These are phyloP conservation scores for Venusia cambrica DNA, from an alignment of 2,888 invertebrate genomes.

Conservation along the genomic window DNA sequence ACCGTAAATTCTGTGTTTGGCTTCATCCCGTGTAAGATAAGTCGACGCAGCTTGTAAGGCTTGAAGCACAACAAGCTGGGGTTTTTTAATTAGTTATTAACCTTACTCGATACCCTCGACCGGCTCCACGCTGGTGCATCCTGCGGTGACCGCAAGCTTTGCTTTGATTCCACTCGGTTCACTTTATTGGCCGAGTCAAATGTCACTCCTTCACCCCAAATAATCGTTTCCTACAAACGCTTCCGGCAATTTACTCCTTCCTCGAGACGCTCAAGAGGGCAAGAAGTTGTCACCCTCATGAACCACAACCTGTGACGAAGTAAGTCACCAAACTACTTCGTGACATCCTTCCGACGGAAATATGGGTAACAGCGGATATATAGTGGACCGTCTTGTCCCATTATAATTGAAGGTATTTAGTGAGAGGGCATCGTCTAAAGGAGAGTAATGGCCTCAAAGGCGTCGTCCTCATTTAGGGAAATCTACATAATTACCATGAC, in stretches of 20 bases:
- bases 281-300: conserved; percentile 61
- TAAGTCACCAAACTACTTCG: conserved; percentile 54
- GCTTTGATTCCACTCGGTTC: conserved; percentile 66
- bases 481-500: conserved; percentile 32
- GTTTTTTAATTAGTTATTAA: conserved; percentile 31
- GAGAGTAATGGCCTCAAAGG: conserved; percentile 30
- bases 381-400: conserved; percentile 36
- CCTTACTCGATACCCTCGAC: conserved; percentile 32
- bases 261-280: conserved; percentile 59
- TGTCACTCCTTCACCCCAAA: conserved; percentile 72
- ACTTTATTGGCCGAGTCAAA: conserved; percentile 74
- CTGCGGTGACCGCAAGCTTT: conserved; percentile 63
- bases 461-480: conserved; percentile 31
- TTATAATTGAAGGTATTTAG: conserved; percentile 40
- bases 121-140: conserved; percentile 54
- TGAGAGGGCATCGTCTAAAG: conserved; percentile 33
- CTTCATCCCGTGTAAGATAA: too few relatives aligned
- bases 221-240: conserved; percentile 63
- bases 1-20: too few relatives aligned
- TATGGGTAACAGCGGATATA: conserved; percentile 54
- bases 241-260: conserved; percentile 78
- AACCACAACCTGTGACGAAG: conserved; percentile 69
- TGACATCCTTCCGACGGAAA: conserved; percentile 70
- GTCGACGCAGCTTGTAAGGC: conserved; percentile 30
- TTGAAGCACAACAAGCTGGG: conserved; percentile 27